phyloP scores from a whole-genome alignment of 2,797 vertebrate species.

The Poeciliopsis paucimaculata region DNA sequence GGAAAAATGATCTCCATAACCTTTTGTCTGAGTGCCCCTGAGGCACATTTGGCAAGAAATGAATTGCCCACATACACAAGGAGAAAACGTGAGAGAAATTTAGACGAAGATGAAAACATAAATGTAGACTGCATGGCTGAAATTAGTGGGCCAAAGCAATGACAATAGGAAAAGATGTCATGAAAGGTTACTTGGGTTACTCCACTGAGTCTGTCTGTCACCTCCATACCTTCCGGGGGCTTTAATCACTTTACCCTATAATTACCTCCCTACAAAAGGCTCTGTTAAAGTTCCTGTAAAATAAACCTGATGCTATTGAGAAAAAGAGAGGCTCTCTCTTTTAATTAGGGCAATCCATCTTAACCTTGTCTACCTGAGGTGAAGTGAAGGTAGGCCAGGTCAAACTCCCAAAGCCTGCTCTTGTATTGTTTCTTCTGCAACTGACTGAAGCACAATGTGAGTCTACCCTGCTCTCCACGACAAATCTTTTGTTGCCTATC shows the following conservation, averaged over 20 bases:
- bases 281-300: conserved; percentile 86
- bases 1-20: conserved; percentile 72
- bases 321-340: conserved; percentile 80
- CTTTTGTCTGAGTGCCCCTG: conserved; percentile 75
- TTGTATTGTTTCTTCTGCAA: conserved; percentile 66
- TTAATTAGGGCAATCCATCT: conserved; percentile 88
- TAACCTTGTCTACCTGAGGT: conserved; percentile 86
- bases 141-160: conserved; percentile 77
- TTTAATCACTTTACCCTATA: conserved; percentile 87
- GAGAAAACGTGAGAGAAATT: conserved; percentile 41
- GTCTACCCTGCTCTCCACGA: conserved; percentile 64
- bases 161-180: conserved; percentile 83
- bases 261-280: conserved; percentile 84
- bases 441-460: conserved; percentile 65
- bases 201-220: conserved; percentile 84
- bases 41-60: conserved; percentile 74
- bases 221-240: conserved; percentile 82
- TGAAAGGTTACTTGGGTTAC: conserved; percentile 88
- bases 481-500: conserved; percentile 71
- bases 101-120: conserved; percentile 34
- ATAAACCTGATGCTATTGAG: conserved; percentile 84
- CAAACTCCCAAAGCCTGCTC: conserved; percentile 76
- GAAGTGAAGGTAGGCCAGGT: conserved; percentile 82
- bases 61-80: conserved; percentile 64
- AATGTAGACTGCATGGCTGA: conserved; percentile 67